A percentile compares a stretch with the other conserved stretches of the same genome.
These are phyloP conservation scores for Mythimna albipuncta DNA, from an alignment of 2,888 invertebrate genomes.

Conservation along the genomic window DNA sequence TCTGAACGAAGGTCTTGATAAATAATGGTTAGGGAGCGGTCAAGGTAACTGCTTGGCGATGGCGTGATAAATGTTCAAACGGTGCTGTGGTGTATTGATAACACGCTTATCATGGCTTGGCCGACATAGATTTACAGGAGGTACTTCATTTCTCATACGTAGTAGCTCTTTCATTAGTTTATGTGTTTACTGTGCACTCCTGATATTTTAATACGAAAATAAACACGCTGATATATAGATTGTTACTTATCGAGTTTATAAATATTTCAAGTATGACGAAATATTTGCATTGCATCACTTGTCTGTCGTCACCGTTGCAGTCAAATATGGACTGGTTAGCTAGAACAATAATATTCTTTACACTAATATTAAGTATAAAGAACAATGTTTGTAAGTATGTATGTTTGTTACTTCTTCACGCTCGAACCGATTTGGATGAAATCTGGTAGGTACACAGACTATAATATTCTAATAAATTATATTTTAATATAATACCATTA, in stretches of 20 bases:
- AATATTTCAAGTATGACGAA: conserved; percentile 6
- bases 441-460: too few species aligned
- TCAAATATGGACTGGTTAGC: neutral
- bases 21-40: conserved; percentile 68
- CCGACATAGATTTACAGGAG: conserved; percentile 38
- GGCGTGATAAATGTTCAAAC: conserved; percentile 42
- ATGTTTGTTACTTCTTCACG: too few species aligned
- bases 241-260: neutral
- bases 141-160: conserved; percentile 27
- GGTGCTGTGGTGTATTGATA: conserved; percentile 48
- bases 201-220: conserved; percentile 7
- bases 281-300: conserved; percentile 2
- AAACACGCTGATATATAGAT: neutral
- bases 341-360: conserved; percentile 5
- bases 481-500: too few species aligned
- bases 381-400: too few species aligned
- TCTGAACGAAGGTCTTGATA: conserved; percentile 63
- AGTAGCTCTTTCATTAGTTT: conserved; percentile 14
- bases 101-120: conserved; percentile 51
- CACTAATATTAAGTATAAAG: too few species aligned
- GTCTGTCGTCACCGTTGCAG: neutral
- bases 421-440: too few species aligned
- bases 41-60: conserved; percentile 60
- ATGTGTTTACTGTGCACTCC: conserved; percentile 11
- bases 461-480: too few species aligned